Conservation (phyloP, 2,113 vertebrate species). For the Anas platyrhynchos region DNA sequence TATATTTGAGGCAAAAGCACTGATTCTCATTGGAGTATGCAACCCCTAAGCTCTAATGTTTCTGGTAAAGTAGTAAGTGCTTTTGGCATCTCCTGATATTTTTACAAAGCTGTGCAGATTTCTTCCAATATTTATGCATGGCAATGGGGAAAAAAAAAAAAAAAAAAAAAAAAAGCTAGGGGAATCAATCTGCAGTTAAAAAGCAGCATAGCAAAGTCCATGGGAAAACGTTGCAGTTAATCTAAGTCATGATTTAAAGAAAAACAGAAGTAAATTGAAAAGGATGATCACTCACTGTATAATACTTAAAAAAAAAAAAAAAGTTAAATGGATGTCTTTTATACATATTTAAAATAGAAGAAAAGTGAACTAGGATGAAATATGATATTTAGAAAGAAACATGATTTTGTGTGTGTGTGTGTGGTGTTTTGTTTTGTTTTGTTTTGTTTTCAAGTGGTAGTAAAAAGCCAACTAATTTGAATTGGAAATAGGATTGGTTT, state of each 20-base stretch:
- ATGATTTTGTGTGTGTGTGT: neutral
- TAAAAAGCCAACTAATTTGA: neutral
- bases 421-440: too few relatives aligned
- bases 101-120: neutral
- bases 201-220: neutral
- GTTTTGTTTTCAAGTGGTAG: neutral
- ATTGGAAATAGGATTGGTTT: neutral
- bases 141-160: neutral
- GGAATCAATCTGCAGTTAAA: neutral
- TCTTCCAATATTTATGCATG: neutral
- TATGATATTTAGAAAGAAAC: neutral
- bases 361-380: neutral
- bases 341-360: accelerated
- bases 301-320: neutral
- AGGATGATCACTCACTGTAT: neutral
- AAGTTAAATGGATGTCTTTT: neutral
- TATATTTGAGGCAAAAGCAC: neutral
- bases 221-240: neutral
- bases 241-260: neutral
- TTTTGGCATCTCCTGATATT: neutral
- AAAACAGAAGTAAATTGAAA: neutral
- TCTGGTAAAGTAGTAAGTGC: neutral
- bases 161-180: neutral
- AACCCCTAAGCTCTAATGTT: neutral
- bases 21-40: neutral